These are phyloP conservation scores for Agrotis clavis DNA, from an alignment of 2,888 invertebrate species.

Conservation along the genomic window DNA sequence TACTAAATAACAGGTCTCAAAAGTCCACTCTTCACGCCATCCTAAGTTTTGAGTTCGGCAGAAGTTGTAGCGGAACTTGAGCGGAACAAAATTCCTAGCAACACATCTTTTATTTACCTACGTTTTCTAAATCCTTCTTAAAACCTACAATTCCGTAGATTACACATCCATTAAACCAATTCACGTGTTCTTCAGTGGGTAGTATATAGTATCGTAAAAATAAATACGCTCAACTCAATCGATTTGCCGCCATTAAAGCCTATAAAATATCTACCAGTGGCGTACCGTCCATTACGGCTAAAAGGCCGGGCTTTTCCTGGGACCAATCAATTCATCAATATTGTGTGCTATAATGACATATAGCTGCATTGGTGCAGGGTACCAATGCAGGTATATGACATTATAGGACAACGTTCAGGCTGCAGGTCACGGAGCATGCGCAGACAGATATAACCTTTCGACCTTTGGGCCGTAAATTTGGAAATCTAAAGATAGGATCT, in stretches of 20 bases:
- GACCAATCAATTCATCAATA: conserved; percentile 57
- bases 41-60: background rate
- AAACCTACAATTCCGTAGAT: background rate
- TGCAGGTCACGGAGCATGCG: conserved; percentile 63
- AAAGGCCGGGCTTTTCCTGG: conserved; percentile 30
- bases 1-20: background rate
- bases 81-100: background rate
- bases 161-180: conserved; percentile 10
- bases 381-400: conserved; percentile 39
- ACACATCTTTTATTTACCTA: background rate
- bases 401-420: conserved; percentile 25
- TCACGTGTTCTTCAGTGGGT: conserved; percentile 19
- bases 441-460: conserved; percentile 37
- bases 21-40: background rate
- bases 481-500: conserved; percentile 9
- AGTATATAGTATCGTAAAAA: conserved; percentile 30
- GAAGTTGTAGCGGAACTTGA: background rate
- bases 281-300: conserved; percentile 23
- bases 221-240: conserved; percentile 15
- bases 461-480: conserved; percentile 26
- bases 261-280: conserved; percentile 22
- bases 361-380: conserved; percentile 32
- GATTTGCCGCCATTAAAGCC: conserved; percentile 26
- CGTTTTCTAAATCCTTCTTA: background rate
- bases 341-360: conserved; percentile 36